Conservation (phyloP, 2,113 vertebrate genomes). For the Ibidorhyncha struthersii region DNA sequence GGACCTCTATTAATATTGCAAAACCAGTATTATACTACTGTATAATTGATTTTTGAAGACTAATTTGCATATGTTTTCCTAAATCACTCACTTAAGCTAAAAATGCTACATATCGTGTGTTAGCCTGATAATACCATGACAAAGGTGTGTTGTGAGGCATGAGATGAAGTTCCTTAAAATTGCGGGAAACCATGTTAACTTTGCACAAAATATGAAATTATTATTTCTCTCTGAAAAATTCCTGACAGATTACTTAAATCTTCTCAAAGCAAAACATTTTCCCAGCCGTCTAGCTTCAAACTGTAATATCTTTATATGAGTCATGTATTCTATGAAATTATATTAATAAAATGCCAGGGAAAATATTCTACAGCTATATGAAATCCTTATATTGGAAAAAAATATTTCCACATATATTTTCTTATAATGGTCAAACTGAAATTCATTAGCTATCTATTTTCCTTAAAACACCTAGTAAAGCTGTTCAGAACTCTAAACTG, state of each 20-base stretch:
- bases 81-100: constrained; percentile 46
- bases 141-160: background rate
- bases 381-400: background rate
- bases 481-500: background rate
- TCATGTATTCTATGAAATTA: background rate
- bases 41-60: constrained; percentile 75
- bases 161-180: background rate
- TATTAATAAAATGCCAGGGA: background rate
- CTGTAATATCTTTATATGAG: background rate
- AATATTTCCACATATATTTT: background rate
- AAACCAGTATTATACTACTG: constrained; percentile 65
- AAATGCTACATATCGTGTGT: background rate
- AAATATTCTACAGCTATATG: background rate
- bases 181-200: background rate
- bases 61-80: constrained; percentile 64
- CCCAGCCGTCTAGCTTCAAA: background rate
- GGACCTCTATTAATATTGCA: constrained; percentile 76
- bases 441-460: background rate
- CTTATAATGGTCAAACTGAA: background rate
- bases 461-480: background rate
- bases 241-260: background rate
- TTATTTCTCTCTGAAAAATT: background rate
- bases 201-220: background rate
- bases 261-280: background rate
- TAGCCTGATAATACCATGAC: background rate